Evolutionary conservation across 2,797 vertebrate species (phyloP).

Genomic region (Pantherophis alleghaniensis): DNA sequence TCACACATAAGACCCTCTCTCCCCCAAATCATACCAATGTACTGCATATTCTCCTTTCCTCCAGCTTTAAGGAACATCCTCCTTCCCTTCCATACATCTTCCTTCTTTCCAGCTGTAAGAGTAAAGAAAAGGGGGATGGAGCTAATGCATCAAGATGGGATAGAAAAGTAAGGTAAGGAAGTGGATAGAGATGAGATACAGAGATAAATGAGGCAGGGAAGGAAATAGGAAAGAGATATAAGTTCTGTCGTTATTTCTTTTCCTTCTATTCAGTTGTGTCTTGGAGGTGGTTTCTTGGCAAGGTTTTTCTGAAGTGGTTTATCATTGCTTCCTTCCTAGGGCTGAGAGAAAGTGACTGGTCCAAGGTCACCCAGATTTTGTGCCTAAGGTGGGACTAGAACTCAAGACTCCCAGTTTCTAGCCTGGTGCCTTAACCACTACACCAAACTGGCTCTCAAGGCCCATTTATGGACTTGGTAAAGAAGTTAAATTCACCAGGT

Average conservation of each 20-base stretch:
- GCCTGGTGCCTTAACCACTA: background rate
- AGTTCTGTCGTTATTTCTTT: background rate
- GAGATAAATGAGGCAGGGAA: background rate
- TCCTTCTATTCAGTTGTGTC: background rate
- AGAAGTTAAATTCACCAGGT: background rate
- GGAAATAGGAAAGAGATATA: background rate
- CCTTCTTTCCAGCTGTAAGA: background rate
- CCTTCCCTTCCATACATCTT: background rate
- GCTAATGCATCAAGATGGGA: background rate
- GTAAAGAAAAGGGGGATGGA: background rate
- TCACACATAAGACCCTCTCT: background rate
- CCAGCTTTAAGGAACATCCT: background rate
- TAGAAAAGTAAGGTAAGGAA: background rate
- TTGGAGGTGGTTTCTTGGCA: background rate
- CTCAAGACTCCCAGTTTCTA: background rate
- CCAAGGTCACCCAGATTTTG: background rate
- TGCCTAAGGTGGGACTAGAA: background rate
- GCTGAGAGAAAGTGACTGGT: background rate
- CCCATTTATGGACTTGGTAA: background rate
- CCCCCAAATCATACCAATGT: background rate
- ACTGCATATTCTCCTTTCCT: background rate
- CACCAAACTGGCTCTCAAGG: background rate
- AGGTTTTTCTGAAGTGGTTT: background rate
- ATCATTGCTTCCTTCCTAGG: background rate
- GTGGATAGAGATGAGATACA: background rate